Evolutionary conservation across 2,888 invertebrate species (phyloP).

Genomic region (Callosobruchus maculatus): DNA sequence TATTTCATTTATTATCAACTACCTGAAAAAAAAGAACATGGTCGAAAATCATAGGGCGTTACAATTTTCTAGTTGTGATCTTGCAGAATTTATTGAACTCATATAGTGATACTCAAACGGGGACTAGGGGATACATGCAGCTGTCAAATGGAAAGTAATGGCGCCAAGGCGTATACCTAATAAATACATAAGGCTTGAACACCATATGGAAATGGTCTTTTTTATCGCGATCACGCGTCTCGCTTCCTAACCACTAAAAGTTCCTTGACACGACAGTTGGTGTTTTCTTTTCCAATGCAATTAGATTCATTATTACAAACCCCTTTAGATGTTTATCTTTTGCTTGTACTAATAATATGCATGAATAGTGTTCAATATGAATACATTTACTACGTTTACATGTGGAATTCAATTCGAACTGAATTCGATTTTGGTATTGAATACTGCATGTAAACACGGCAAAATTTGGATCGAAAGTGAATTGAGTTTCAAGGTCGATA

Average conservation of each 20-base stretch:
- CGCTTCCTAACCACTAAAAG: conserved; percentile 4
- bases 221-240: neutral
- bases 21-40: too few relatives aligned
- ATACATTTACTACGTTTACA: too few relatives aligned
- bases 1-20: too few relatives aligned
- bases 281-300: neutral
- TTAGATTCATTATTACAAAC: neutral
- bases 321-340: neutral
- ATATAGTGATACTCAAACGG: too few relatives aligned
- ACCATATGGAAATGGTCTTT: neutral
- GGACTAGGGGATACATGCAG: neutral
- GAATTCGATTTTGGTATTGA: too few relatives aligned
- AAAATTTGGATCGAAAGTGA: too few relatives aligned
- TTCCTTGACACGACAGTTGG: conserved; percentile 19
- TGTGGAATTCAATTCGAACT: too few relatives aligned
- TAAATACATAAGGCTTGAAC: neutral
- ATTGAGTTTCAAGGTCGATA: too few relatives aligned
- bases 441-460: too few relatives aligned
- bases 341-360: neutral
- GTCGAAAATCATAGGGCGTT: too few relatives aligned
- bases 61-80: too few relatives aligned
- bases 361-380: neutral
- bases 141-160: neutral
- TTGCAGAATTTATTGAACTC: too few relatives aligned
- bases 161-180: neutral